These are phyloP conservation scores for Rhodinocichla rosea DNA, from an alignment of 2,113 vertebrate species.

Conservation along the genomic window DNA sequence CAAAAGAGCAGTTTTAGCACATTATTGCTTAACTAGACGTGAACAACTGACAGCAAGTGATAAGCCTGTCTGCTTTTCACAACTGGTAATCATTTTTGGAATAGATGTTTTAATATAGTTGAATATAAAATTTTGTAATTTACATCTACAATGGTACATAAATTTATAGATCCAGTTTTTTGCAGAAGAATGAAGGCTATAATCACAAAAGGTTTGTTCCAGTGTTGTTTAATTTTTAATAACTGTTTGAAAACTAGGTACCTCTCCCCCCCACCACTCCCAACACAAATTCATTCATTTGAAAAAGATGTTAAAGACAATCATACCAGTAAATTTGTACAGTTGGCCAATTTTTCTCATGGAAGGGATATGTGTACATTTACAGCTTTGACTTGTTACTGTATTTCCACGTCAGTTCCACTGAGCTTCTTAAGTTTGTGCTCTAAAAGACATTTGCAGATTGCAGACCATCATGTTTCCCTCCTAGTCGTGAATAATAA, in stretches of 20 bases:
- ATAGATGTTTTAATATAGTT: conserved; percentile 87
- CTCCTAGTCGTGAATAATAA: conserved; percentile 64
- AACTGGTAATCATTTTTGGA: conserved; percentile 88
- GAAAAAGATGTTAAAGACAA: conserved; percentile 70
- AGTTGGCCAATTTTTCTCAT: background rate
- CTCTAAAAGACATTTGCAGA: conserved; percentile 67
- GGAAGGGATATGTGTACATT: background rate
- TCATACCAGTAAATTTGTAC: conserved; percentile 59
- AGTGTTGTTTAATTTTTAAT: conserved; percentile 82
- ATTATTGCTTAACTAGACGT: conserved; percentile 92
- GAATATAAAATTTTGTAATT: conserved; percentile 87
- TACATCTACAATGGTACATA: conserved; percentile 84
- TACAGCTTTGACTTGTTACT: conserved; percentile 12
- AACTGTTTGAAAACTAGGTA: conserved; percentile 74
- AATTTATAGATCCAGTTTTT: conserved; percentile 84
- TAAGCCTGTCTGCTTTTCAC: conserved; percentile 96
- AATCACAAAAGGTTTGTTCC: conserved; percentile 77
- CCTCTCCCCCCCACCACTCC: background rate
- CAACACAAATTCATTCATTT: conserved; percentile 72
- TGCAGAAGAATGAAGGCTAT: conserved; percentile 73
- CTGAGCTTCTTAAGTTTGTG: conserved; percentile 24
- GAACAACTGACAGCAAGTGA: conserved; percentile 99
- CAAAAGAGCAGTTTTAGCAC: conserved; percentile 89
- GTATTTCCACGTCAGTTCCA: conserved; percentile 46
- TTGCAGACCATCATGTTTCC: conserved; percentile 57